These are phyloP conservation scores for Myotis brandtii DNA, from an alignment of 2,113 vertebrate genomes.

Conservation along the genomic window DNA sequence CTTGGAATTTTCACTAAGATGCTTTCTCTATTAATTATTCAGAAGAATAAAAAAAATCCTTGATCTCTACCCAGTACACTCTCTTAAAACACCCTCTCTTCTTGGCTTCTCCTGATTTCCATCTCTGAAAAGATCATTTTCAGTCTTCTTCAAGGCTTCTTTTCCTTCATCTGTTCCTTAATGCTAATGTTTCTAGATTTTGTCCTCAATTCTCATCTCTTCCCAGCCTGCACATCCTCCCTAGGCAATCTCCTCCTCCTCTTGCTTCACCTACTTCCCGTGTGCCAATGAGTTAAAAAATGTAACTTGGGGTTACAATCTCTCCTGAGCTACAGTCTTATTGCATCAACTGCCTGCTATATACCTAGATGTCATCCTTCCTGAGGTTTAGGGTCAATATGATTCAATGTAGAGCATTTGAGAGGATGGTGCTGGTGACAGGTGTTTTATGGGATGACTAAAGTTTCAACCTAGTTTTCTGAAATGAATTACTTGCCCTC, in stretches of 20 bases:
- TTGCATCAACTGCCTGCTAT: background rate
- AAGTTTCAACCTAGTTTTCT: background rate
- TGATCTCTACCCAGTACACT: background rate
- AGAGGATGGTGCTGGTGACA: background rate
- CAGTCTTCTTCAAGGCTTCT: background rate
- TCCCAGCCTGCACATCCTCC: background rate
- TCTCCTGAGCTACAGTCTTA: background rate
- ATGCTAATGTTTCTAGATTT: background rate
- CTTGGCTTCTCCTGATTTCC: background rate
- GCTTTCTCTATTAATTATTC: slow-evolving; percentile 23
- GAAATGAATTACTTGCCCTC: background rate
- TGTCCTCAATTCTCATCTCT: background rate
- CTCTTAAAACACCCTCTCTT: background rate
- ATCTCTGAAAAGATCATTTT: background rate
- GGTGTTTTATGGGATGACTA: background rate
- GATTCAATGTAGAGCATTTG: background rate
- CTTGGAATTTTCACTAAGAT: background rate
- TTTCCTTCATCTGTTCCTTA: background rate
- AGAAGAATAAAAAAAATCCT: slow-evolving; percentile 37
- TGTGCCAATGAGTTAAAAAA: background rate
- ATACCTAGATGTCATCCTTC: background rate
- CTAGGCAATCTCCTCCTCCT: background rate
- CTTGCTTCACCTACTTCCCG: background rate
- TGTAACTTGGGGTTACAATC: background rate
- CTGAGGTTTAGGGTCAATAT: background rate